Percentiles rank a stretch among this genome's conserved stretches.
These are phyloP conservation scores for Gymnodraco acuticeps DNA, from an alignment of 2,797 vertebrate species.

Conservation along the genomic window DNA sequence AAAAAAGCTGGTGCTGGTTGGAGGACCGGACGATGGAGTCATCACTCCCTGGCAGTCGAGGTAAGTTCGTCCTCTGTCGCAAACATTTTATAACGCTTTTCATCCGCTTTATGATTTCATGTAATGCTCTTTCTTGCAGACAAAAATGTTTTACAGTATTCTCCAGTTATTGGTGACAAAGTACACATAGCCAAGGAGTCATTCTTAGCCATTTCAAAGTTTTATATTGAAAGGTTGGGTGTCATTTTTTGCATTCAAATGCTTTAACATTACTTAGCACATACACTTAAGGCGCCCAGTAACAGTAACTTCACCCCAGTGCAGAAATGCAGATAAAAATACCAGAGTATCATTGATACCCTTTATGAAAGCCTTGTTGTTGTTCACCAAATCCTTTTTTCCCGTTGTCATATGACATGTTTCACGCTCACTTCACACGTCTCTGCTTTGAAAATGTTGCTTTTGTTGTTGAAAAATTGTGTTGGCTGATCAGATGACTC, in stretches of 20 bases:
- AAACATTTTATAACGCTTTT: not conserved
- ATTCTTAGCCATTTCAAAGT: not conserved
- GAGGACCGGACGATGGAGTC: slow-evolving; percentile 92
- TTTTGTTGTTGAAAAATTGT: not conserved
- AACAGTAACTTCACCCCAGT: not conserved
- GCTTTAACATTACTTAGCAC: not conserved
- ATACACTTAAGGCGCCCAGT: not conserved
- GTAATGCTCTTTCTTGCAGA: not conserved
- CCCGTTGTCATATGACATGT: not conserved
- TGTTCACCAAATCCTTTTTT: not conserved
- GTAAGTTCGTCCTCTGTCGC: slow-evolving; percentile 64
- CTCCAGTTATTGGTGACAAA: not conserved
- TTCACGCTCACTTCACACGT: not conserved
- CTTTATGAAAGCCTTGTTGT: not conserved
- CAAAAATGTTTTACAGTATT: not conserved
- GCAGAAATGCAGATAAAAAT: not conserved
- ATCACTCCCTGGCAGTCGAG: slow-evolving; percentile 95
- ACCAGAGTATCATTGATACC: not conserved
- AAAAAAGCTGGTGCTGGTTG: slow-evolving; percentile 88
- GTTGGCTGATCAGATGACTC: slow-evolving; percentile 39
- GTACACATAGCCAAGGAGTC: no score
- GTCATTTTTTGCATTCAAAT: not conserved
- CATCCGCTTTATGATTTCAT: not conserved
- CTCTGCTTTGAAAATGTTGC: not conserved
- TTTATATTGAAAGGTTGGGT: not conserved